phyloP scores from a whole-genome alignment of 2,888 invertebrate species.

The Synergus itoensis region DNA sequence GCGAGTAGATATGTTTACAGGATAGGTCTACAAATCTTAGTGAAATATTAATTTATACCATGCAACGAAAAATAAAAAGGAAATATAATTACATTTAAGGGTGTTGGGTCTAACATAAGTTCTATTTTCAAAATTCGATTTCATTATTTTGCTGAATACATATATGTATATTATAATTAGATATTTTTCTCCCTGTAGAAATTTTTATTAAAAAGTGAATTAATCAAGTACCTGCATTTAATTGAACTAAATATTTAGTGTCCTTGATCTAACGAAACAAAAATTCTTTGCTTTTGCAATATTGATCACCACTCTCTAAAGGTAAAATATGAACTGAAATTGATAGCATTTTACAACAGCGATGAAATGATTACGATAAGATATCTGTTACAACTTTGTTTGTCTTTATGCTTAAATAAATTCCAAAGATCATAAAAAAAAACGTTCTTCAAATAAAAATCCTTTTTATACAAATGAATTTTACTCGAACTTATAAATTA shows the following conservation, averaged over 20 bases:
- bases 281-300: neutral
- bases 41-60: neutral
- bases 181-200: no score
- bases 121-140: no score
- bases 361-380: slow-evolving; percentile 27
- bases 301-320: neutral
- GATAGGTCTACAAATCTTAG: neutral
- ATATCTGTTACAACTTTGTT: neutral
- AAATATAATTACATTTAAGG: neutral
- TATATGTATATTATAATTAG: no score
- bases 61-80: neutral
- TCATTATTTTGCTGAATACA: no score
- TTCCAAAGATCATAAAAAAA: neutral
- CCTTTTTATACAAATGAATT: neutral
- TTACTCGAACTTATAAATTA: neutral
- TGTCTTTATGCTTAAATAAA: neutral
- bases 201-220: no score
- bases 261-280: neutral
- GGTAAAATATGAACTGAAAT: neutral
- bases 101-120: no score
- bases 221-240: slow-evolving; percentile 9
- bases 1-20: neutral
- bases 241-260: neutral
- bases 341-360: neutral
- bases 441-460: neutral